Evolutionary conservation across 2,888 invertebrate species (phyloP).

Genomic region (Phytoseiulus persimilis): DNA sequence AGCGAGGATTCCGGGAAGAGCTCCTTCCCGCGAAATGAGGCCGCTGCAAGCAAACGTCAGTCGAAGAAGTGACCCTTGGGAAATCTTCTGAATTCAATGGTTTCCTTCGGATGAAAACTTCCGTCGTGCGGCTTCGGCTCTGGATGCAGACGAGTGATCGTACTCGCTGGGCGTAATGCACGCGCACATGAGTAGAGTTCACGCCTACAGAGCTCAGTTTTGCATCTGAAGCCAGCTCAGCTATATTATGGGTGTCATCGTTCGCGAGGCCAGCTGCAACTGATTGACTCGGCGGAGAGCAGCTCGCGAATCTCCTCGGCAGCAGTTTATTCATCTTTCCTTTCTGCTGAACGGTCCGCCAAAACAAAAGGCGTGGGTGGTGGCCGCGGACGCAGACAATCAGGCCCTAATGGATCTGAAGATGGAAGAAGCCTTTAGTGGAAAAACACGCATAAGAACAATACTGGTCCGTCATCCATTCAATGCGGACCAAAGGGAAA

Average conservation of each 20-base stretch:
- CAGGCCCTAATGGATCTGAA: neutral
- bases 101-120: neutral
- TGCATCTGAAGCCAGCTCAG: neutral
- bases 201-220: neutral
- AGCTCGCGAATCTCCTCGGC: neutral
- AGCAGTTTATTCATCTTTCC: neutral
- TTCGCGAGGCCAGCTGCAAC: neutral
- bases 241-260: neutral
- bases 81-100: neutral
- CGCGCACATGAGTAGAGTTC: neutral
- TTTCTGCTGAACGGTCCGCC: neutral
- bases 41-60: neutral
- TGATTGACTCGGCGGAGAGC: neutral
- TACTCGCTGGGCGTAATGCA: neutral
- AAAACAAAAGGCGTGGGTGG: neutral
- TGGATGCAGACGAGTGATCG: neutral
- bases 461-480: neutral
- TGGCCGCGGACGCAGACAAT: neutral
- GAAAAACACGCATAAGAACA: constrained; percentile 5
- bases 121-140: neutral
- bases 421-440: neutral
- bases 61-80: neutral
- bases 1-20: neutral
- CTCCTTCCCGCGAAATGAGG: neutral
- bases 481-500: neutral